Percentiles rank a stretch among this genome's conserved stretches.
Conservation (phyloP, 2,797 vertebrate species). For the Oreochromis mossambicus region DNA sequence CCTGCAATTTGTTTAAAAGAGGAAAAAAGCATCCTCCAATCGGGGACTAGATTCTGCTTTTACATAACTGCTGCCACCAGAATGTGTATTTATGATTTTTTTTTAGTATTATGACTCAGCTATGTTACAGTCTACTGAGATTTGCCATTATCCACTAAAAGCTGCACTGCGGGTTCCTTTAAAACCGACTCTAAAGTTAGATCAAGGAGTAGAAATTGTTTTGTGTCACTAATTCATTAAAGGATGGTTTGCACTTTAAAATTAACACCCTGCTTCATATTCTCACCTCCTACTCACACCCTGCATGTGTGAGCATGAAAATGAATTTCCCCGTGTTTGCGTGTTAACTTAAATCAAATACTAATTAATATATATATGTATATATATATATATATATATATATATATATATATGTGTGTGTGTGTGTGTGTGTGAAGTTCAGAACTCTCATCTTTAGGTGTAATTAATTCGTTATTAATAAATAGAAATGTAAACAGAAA, state of each 20-base stretch:
- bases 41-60: not conserved
- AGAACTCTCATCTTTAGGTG: not conserved
- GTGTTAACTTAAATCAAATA: not conserved
- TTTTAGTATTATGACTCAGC: conserved; percentile 20
- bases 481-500: not conserved
- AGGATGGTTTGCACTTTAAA: not conserved
- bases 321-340: not conserved
- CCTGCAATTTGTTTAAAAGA: not conserved
- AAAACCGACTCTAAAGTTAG: not conserved
- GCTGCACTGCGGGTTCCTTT: not conserved
- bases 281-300: conserved; percentile 13
- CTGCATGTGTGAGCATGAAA: not conserved
- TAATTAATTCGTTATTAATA: not conserved
- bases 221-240: conserved; percentile 2
- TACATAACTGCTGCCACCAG: conserved; percentile 21
- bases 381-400: fast-evolving
- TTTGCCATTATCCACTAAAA: conserved; percentile 14
- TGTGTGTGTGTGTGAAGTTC: not conserved
- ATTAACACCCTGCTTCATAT: conserved; percentile 10
- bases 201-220: not conserved
- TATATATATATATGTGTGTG: fast-evolving
- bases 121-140: conserved; percentile 15
- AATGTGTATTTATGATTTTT: not conserved
- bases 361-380: not conserved
- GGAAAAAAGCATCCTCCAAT: not conserved